Evolutionary conservation across 2,113 vertebrate species (phyloP), one percentile per base, ranked within the genome.

Genomic region (Cyprinodon variegatus): DNA sequence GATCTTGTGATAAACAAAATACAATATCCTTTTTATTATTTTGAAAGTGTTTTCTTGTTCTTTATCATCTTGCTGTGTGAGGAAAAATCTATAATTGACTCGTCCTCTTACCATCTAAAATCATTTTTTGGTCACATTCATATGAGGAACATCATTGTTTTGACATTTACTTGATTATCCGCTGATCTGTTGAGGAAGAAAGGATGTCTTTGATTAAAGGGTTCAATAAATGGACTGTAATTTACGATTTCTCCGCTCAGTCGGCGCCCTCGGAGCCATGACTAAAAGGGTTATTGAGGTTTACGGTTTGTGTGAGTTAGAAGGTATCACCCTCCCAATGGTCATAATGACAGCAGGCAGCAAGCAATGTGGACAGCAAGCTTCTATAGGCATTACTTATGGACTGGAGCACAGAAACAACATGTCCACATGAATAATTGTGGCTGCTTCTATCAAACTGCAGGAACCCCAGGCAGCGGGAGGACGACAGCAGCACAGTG

Each of bases 321-420:
- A 67, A 68, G 50, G 63, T 64, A 37, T 72, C 72, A 36, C 72
- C n/a, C 70, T 75, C 72, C 75, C 53, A n/a, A 74, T 9, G 63
- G 82, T 75, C 68, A 37, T 77, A 75, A 70, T 61, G 82, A 73
- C 83, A 22, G 6, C 69, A 38, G 83, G 67, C 73, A 71, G 82
- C 61, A 50, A 14, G 65, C 11, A 29, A 70, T 59, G 70, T 74
- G 66, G 57, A 70, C 67, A 69, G 48, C 68, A 57, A 73, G 76
- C 53, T 78, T 83, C 48, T 64, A 43, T 72, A 37, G 76, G 40
- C 82, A 81, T 72, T 13, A 65, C 68, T 65, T 75, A 80, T 64
- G 70, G 76, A 89, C 61, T 57, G 59, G 0, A 74, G 69, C 81
- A 79, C 78, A 90, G 77, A 78, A 81, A 89, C 75, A 86, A 86